Evolutionary conservation across 53 echinoderm and acorn worm genomes (phyloP).

Genomic region (Temnopleurus reevesii): DNA sequence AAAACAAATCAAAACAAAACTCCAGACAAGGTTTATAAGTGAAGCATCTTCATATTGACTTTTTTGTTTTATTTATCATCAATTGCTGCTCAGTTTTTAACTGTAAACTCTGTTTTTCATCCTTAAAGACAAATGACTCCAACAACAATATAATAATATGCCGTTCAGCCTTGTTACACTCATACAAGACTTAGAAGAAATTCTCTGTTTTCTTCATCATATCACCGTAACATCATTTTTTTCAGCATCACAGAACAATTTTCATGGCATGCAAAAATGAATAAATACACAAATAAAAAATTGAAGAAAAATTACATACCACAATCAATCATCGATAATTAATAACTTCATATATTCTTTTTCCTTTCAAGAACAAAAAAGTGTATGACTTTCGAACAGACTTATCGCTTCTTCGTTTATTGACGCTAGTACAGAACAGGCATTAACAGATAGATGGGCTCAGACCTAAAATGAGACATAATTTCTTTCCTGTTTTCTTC

Average conservation of each 20-base stretch:
- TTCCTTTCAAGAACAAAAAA: slow-evolving; percentile 24
- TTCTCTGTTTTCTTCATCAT: slow-evolving; percentile 25
- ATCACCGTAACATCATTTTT: background rate
- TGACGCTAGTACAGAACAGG: slow-evolving; percentile 16
- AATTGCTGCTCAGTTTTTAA: slow-evolving; percentile 56
- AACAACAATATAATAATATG: slow-evolving; percentile 64
- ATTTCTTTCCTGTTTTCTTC: background rate
- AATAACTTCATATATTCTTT: slow-evolving; percentile 20
- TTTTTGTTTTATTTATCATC: slow-evolving; percentile 52
- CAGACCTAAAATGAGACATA: background rate
- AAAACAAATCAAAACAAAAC: too few species aligned
- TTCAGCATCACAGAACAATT: slow-evolving; percentile 46
- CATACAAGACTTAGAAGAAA: slow-evolving; percentile 41
- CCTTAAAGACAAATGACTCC: slow-evolving; percentile 48
- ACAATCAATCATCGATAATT: slow-evolving; percentile 26
- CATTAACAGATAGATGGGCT: background rate
- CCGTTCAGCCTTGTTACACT: slow-evolving; percentile 58
- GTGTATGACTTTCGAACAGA: slow-evolving; percentile 3
- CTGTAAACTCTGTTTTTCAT: slow-evolving; percentile 56
- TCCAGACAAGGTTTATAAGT: slow-evolving; percentile 12
- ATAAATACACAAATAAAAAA: slow-evolving; percentile 52
- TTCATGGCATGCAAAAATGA: slow-evolving; percentile 52
- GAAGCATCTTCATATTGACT: slow-evolving; percentile 54
- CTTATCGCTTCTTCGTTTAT: background rate
- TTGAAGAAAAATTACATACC: slow-evolving; percentile 42